Evolutionary conservation across 2,888 invertebrate genomes (phyloP).

Genomic region (Latheticus oryzae): DNA sequence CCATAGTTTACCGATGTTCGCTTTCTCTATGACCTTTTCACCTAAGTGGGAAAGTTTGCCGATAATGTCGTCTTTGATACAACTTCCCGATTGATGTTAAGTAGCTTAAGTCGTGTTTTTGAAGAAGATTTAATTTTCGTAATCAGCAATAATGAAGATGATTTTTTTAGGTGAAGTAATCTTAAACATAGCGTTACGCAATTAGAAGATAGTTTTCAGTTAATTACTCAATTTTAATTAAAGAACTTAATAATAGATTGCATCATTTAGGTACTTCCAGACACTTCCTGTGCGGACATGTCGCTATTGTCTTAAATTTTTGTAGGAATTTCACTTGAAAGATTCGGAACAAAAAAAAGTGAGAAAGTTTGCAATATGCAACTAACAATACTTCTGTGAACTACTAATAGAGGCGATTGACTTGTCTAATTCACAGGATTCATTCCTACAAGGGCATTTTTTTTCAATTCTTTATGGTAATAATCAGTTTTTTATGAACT

Average conservation of each 20-base stretch:
- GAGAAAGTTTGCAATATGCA: too few relatives aligned
- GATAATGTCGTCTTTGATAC: slow-evolving; percentile 28
- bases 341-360: slow-evolving; percentile 29
- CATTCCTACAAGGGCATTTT: too few relatives aligned
- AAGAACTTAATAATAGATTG: slow-evolving; percentile 47
- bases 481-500: too few relatives aligned
- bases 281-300: slow-evolving; percentile 43
- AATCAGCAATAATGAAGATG: slow-evolving; percentile 18
- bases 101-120: slow-evolving; percentile 10
- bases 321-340: slow-evolving; percentile 49
- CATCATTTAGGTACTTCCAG: slow-evolving; percentile 44
- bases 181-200: slow-evolving; percentile 7
- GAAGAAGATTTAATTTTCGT: slow-evolving; percentile 22
- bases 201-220: slow-evolving; percentile 44
- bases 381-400: too few relatives aligned
- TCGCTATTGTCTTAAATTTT: slow-evolving; percentile 38
- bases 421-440: too few relatives aligned
- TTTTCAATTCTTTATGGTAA: too few relatives aligned
- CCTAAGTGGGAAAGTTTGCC: slow-evolving; percentile 31
- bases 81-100: slow-evolving; percentile 29
- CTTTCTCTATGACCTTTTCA: slow-evolving; percentile 40
- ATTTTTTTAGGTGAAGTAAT: slow-evolving; percentile 34
- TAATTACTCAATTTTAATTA: slow-evolving; percentile 49
- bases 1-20: slow-evolving; percentile 38
- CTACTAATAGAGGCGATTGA: too few relatives aligned